Base-by-base conservation (phyloP, 2,113 vertebrate genomes). In the Oncorhynchus nerka region DNA sequence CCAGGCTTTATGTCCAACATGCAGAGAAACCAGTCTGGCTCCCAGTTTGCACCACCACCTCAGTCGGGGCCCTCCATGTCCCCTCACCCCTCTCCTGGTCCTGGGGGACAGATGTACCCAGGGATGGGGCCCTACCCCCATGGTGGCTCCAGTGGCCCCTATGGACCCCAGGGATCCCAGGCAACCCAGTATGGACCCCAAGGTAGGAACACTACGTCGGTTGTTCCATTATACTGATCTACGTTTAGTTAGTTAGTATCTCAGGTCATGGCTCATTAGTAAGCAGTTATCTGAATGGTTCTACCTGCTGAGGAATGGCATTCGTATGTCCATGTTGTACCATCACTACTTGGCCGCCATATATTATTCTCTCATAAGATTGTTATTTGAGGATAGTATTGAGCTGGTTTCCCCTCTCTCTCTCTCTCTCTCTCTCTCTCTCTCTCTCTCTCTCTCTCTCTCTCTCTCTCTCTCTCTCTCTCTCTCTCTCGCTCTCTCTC, bases 31-130 rank as follows among this genome's bases (percentile, higher is more conserved):
- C 94, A 96, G 81, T 89, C 94, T 57, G 89, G 94, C 87, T 93
- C 96, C 78, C 97, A 97, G 74, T 98, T 98, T 86, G 94, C 94
- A 71, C 90, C 96, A 84, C 96, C 97, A 59, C 96, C 97, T 61
- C 96, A 96, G 90, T 89, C 95, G 9, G 97, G 94, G 81, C 93
- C 96, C n/a, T 93, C 97, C 61, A 94, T 98, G 95, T 97, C 96
- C 68, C 96, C 97, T 49, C 97, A 97, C 77, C 94, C 95, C 57
- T 95, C 96, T 70, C 93, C 96, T 39, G 51, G 13, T 55, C 51
- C 12, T 55, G 51, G 94, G 81, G 94, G 94, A 73, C 95, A 96
- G 70, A 86, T 97, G 90, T 97, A 98, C 86, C 91, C 95, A 76
- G 95, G 95, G 74, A 95, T 97, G 74, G 79, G 94, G 81, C 88